Evolutionary conservation across 2,797 vertebrate species (phyloP), one percentile per base, ranked within the genome.

Genomic region (Kryptolebias ocellatus): DNA sequence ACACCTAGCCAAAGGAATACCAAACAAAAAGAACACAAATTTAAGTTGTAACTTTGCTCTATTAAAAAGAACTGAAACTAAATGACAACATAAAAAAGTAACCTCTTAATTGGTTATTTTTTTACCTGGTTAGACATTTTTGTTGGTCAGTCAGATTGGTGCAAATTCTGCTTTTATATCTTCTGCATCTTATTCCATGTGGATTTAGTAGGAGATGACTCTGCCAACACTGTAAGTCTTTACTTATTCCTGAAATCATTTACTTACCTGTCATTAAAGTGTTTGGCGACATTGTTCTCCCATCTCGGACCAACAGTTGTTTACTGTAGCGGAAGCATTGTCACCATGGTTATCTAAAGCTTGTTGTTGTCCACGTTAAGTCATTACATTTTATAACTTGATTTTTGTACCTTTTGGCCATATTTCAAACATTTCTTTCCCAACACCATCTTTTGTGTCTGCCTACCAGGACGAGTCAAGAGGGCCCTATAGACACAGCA

Each of bases 401-500:
- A 46, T 65, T 80, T 78, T 76, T 54, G 28, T 62, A 55, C 60
- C 53, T 62, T 44, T 66, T 60, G 52, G 69, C 60, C 70, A 42
- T 9, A 57, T 72, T 77, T 83, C 49, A 78, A 56, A 70, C 34
- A 16, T 70, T 76, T 80, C 72, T 79, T 61, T 65, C 52, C 47
- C 53, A 31, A 42, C 59, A 37, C 64, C 70, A 63, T 50, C 57
- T 64, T 68, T 79, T 79, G 60, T 73, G 76, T 76, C 54, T 78
- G 74, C 78, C 80, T 64, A 83, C 78, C 72, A 80, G 79, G 76
- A 65, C 64, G 73, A 83, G 72, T 82, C 77, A 79, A 56, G 66
- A 64, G 77, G 82, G 85, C 78, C 80, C 81, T 76, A 70, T 82
- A 83, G 87, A 86, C 76, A 70, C 62, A 70, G 83, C 80, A 83